Evolutionary conservation across 2,797 vertebrate genomes (phyloP), one percentile per base, ranked within the genome.

Genomic region (Melanogrammus aeglefinus): DNA sequence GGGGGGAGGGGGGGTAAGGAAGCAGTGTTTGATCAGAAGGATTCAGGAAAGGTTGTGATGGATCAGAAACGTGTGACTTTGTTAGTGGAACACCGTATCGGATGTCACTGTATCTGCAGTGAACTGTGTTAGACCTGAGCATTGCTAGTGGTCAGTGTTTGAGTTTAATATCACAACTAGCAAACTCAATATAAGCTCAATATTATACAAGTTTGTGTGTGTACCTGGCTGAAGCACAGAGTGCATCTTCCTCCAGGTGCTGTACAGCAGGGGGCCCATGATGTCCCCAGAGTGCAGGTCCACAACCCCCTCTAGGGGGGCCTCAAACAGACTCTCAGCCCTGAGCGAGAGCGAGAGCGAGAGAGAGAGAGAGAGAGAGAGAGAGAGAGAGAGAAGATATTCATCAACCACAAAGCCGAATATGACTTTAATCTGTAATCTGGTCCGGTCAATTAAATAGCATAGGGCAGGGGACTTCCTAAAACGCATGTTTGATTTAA

Each of bases 241-340:
- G 82, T 79, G 84, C 88, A 94, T 93, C 82, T 90, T 94, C 86
- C 90, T 93, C 93, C 93, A 94, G 75, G 76, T 90, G 47, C 86
- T 86, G 86, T 94, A 94, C 86, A 93, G 92, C 74, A 94, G 82
- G 35, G 93, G 94, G 5, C 94, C 94, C 81, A 94, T 80, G 73
- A 86, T 87, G 73, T 91, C 88, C 76, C 88, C 92, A 1, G 90
- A 78, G 81, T 92, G 85, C 80, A 94, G 83, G 69, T 87, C 90
- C 27, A 82, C 81, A 33, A 9, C 41, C 75, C 91, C 90, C 76
- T 89, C 88, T n/a, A 82, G 74, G 35, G 90, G 91, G n/a, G 57
- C 79, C 70, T 92, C 85, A 86, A 93, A 93, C 77, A 90, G 77
- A 66, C 86, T 88, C 80, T 92, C 89, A 47, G 87, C 81, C 29